These are phyloP conservation scores for Trididemnum clinides DNA, from an alignment of 23 tunicate genomes.

Conservation along the genomic window DNA sequence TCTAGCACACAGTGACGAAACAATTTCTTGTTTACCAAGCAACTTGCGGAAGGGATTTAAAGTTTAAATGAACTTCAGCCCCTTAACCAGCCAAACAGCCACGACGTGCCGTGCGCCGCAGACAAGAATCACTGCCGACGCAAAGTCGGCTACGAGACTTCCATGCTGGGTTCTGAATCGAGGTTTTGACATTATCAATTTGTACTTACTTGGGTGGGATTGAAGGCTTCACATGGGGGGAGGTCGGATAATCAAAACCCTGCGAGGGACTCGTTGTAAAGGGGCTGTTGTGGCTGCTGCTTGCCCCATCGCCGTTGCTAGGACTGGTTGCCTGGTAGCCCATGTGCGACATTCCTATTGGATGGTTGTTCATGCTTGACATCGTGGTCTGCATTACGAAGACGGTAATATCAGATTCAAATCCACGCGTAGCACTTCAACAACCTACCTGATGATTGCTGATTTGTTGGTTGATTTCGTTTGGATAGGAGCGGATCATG, in stretches of 20 bases:
- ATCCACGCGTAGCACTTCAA: background rate
- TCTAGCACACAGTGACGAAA: too few species aligned
- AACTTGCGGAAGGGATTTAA: too few species aligned
- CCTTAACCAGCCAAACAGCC: too few species aligned
- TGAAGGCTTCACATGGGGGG: constrained; percentile 65
- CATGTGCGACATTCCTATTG: constrained; percentile 13
- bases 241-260: constrained; percentile 72
- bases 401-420: background rate
- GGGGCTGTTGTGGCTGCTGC: constrained; percentile 82
- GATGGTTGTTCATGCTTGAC: constrained; percentile 17
- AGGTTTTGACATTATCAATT: too few species aligned
- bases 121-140: too few species aligned
- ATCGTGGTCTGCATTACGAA: background rate
- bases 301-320: constrained; percentile 63
- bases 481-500: constrained; percentile 26
- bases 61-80: too few species aligned
- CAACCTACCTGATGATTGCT: background rate
- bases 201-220: constrained; percentile 64
- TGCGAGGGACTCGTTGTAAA: constrained; percentile 74
- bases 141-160: too few species aligned
- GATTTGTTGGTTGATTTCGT: constrained; percentile 33
- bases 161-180: too few species aligned
- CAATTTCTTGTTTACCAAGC: too few species aligned
- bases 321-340: constrained; percentile 81
- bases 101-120: too few species aligned